These are phyloP conservation scores for Oxystoma pomonae DNA, from an alignment of 2,888 invertebrate species.

Conservation along the genomic window DNA sequence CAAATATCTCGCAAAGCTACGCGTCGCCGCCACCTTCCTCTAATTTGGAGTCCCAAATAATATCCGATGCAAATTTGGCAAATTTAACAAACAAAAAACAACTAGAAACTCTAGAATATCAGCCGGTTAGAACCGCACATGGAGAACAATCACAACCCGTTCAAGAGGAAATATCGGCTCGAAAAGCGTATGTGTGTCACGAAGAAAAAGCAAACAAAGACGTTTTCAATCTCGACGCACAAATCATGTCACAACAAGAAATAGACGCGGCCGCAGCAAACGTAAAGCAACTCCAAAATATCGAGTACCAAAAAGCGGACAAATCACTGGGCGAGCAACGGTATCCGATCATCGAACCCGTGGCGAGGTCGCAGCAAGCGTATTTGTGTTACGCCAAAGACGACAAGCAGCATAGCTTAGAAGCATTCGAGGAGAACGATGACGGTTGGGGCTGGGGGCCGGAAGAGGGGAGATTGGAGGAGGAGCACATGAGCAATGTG, in stretches of 20 bases:
- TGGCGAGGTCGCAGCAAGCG: conserved; percentile 34
- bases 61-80: conserved; percentile 14
- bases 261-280: conserved; percentile 18
- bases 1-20: too few relatives aligned
- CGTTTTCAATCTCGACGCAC: conserved; percentile 26
- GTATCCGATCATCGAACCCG: conserved; percentile 32
- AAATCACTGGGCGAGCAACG: conserved; percentile 14
- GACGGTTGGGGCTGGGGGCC: conserved; percentile 61
- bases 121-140: conserved; percentile 11
- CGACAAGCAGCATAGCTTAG: conserved; percentile 22
- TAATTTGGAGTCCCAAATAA: conserved; percentile 25
- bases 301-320: conserved; percentile 30
- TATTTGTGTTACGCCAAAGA: conserved; percentile 40
- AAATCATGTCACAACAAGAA: conserved; percentile 27
- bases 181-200: too few relatives aligned
- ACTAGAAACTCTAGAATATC: conserved; percentile 19
- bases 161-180: too few relatives aligned
- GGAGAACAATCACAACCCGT: conserved; percentile 18
- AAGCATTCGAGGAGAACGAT: conserved; percentile 46
- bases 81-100: conserved; percentile 8
- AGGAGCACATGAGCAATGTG: conserved; percentile 44
- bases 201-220: neutral
- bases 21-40: neutral
- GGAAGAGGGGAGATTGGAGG: conserved; percentile 52
- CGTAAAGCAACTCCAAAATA: conserved; percentile 21